Conservation (phyloP, 2,113 vertebrate genomes). For the Spea bombifrons region DNA sequence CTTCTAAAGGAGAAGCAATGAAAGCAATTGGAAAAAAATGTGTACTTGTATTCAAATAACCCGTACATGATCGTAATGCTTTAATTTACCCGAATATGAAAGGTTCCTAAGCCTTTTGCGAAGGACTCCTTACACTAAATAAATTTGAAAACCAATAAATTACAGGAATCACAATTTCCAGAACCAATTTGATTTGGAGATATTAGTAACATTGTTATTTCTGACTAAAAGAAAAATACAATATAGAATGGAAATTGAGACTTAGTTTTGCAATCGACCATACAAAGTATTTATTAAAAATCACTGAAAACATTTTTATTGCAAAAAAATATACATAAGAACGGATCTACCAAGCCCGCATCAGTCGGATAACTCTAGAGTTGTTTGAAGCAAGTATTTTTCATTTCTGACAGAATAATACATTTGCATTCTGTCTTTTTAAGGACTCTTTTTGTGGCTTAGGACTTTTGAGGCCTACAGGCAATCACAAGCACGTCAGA, state of each 20-base stretch:
- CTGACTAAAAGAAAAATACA: no score
- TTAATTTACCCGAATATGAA: no score
- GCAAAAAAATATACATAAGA: slow-evolving; percentile 14
- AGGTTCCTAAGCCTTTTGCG: no score
- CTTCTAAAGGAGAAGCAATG: no score
- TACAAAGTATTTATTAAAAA: background rate
- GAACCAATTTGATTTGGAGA: no score
- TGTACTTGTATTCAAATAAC: no score
- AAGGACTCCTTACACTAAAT: no score
- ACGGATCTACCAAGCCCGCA: slow-evolving; percentile 2
- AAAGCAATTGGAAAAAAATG: no score
- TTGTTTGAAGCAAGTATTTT: slow-evolving; percentile 46
- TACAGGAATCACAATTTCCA: no score
- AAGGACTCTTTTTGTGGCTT: slow-evolving; percentile 43
- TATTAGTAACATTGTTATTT: no score
- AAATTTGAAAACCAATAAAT: no score
- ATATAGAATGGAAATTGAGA: background rate
- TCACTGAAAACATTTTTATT: background rate
- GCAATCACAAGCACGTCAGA: slow-evolving; percentile 44
- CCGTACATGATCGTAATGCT: no score
- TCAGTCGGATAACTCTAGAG: slow-evolving; percentile 15
- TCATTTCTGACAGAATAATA: slow-evolving; percentile 49
- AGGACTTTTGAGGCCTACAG: slow-evolving; percentile 49
- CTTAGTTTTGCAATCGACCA: background rate
- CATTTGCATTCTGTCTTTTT: slow-evolving; percentile 48